Evolutionary conservation across 2,888 invertebrate species (phyloP), one percentile per base, ranked within the genome.

Genomic region (Eulithis prunata): DNA sequence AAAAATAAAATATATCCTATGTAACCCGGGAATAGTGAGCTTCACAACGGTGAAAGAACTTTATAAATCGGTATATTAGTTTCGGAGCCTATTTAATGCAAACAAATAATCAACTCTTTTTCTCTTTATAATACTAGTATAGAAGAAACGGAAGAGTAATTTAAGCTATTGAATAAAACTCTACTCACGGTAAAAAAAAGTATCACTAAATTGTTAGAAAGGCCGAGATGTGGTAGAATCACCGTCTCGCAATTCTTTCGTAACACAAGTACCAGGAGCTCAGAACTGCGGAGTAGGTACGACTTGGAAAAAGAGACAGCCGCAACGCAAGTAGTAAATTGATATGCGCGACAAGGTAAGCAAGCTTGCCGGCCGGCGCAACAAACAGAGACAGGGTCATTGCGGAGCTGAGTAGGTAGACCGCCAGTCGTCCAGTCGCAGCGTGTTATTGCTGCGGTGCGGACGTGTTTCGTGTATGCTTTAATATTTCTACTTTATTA

Each of bases 221-320:
- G n/a, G n/a, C n/a, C n/a, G n/a, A n/a, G n/a, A n/a, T n/a, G 71
- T 76, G 80, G 76, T 82, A 84, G 83, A 85, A 82, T 81, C 85
- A 82, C 36, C 56, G 21, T 55, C 56, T 57, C 86, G 87, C 87
- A 90, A 90, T 88, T 91, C 89, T 91, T 91, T 89, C 89, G 90
- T 90, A 90, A 91, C 88, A 82, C 75, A 82, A 86, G 81, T 90
- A 93, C 91, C 78, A 92, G 92, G 92, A 89, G 83, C 79, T 78
- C 85, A 91, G 84, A 86, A 84, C 72, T 73, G 75, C 79, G 72
- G 76, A 81, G 85, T 82, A 74, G 73, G 69, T 76, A 72, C 75
- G 70, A 46, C 62, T 71, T 78, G 74, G 73, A 74, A 78, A 64
- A 63, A 49, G 66, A 76, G 71, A 73, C 74, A 78, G 74, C 36